A percentile compares a stretch with the other conserved stretches of the same genome.
Evolutionary conservation across 2,113 vertebrate genomes (phyloP).

Genomic region (Carlito syrichta): DNA sequence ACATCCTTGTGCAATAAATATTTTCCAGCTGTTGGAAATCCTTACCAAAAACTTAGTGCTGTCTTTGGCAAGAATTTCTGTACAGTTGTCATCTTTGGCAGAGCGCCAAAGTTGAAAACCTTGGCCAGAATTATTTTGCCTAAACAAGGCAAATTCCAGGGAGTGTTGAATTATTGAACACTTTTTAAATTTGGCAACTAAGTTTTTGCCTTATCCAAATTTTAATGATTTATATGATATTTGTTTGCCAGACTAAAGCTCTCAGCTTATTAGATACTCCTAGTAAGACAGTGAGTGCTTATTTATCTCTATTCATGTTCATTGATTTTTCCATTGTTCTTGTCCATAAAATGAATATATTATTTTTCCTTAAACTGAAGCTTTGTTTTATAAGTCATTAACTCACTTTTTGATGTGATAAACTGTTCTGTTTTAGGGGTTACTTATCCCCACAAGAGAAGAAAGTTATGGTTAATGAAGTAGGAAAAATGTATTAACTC

Average conservation of each 20-base stretch:
- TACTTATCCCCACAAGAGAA: slow-evolving; percentile 1
- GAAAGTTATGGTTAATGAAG: background rate
- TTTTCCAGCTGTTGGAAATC: background rate
- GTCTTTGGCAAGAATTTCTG: background rate
- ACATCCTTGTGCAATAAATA: background rate
- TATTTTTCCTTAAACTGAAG: background rate
- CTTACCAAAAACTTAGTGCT: background rate
- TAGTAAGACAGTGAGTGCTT: background rate
- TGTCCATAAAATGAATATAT: background rate
- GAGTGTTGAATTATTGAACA: background rate
- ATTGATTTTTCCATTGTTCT: slow-evolving; percentile 1
- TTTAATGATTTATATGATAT: background rate
- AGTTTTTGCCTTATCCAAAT: background rate
- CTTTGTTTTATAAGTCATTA: background rate
- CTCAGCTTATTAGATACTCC: background rate
- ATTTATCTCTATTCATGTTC: background rate
- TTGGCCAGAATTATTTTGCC: slow-evolving; percentile 10
- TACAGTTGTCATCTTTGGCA: slow-evolving; percentile 18
- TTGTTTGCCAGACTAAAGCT: background rate
- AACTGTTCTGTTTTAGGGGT: background rate
- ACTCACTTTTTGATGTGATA: background rate
- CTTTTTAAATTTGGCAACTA: background rate
- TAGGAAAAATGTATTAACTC: background rate
- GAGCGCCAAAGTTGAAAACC: background rate
- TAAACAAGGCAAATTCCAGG: background rate